phyloP scores from a whole-genome alignment of 2,797 vertebrate genomes.

The Ceyx erithaca region DNA sequence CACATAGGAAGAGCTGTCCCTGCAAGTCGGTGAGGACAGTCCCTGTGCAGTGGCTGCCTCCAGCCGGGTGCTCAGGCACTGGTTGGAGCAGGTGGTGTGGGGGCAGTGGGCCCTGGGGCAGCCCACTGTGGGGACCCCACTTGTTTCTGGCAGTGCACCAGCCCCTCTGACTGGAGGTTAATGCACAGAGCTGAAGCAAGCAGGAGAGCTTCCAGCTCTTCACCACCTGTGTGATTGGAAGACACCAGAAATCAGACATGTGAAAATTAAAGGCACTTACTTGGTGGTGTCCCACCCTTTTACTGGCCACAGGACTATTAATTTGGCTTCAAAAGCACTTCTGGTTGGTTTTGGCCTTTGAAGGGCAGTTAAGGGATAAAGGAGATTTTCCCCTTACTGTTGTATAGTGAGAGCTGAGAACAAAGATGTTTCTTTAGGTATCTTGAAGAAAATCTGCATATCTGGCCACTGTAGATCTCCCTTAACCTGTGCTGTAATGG shows the following conservation, averaged over 20 bases:
- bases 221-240: background rate
- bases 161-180: background rate
- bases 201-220: background rate
- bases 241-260: background rate
- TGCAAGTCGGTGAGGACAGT: background rate
- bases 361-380: background rate
- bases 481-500: background rate
- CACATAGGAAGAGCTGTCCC: background rate
- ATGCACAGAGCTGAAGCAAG: background rate
- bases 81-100: background rate
- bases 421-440: background rate
- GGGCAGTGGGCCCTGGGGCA: background rate
- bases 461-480: background rate
- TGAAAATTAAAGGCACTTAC: background rate
- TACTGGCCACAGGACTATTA: background rate
- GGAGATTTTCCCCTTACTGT: background rate
- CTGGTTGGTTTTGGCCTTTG: background rate
- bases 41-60: background rate
- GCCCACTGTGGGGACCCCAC: background rate
- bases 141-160: conserved; percentile 7
- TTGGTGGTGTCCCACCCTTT: background rate
- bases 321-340: background rate
- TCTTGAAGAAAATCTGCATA: too few relatives aligned
- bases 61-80: background rate
- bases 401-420: background rate